phyloP scores from a whole-genome alignment of 2,888 invertebrate genomes.

The Chamaedrilus cognettii region DNA sequence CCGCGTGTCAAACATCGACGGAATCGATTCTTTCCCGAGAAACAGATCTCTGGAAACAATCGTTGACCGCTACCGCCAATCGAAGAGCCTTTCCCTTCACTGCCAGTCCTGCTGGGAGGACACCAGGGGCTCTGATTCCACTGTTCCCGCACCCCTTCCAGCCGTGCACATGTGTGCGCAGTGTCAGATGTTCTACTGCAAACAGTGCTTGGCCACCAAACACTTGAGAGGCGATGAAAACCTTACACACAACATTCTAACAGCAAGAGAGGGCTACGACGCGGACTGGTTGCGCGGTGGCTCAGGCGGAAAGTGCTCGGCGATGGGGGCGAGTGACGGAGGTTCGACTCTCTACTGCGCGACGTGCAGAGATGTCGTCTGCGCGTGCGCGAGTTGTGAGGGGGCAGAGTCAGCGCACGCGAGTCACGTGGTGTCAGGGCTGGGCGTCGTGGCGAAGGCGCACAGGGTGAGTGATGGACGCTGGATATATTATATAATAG shows the following conservation, averaged over 20 bases:
- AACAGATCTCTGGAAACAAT: constrained; percentile 93
- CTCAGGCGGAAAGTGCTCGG: not conserved
- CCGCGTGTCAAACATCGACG: constrained; percentile 92
- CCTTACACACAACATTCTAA: not conserved
- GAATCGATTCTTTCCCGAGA: constrained; percentile 85
- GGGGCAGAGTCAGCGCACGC: not conserved
- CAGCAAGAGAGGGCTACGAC: not conserved
- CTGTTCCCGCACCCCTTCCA: not conserved
- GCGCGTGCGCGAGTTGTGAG: not conserved
- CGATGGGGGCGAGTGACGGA: too few relatives aligned
- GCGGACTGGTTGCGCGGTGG: not conserved
- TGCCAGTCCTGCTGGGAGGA: constrained; percentile 52
- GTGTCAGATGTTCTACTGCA: constrained; percentile 12
- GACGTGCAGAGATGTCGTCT: not conserved
- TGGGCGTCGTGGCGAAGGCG: not conserved
- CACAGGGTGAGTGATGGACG: not conserved
- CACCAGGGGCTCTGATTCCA: not conserved
- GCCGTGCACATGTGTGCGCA: constrained; percentile 6
- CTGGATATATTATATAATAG: too few relatives aligned
- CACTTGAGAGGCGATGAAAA: not conserved
- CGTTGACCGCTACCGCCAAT: constrained; percentile 79
- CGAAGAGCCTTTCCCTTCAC: constrained; percentile 54
- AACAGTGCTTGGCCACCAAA: not conserved
- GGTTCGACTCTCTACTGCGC: not conserved
- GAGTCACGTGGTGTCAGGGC: not conserved